Evolutionary conservation across 1,140 invertebrate species (phyloP).

Genomic region (Gonatopus flavifemur): DNA sequence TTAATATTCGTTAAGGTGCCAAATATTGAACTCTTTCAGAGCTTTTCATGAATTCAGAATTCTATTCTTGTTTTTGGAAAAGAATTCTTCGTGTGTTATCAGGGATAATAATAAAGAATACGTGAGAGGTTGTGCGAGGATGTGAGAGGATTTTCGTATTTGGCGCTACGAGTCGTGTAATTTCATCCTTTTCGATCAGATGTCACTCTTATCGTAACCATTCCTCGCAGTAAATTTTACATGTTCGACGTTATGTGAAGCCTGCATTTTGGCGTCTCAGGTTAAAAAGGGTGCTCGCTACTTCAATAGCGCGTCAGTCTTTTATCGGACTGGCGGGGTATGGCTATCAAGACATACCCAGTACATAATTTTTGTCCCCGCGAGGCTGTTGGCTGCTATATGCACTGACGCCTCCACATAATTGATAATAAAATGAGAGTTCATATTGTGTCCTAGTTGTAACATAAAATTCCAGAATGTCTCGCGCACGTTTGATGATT

Average conservation of each 20-base stretch:
- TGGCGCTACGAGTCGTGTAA: no score
- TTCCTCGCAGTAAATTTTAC: slow-evolving; percentile 15
- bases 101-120: no score
- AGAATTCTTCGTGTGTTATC: no score
- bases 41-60: no score
- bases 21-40: no score
- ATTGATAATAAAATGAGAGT: neutral
- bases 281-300: slow-evolving; percentile 62
- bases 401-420: slow-evolving; percentile 57
- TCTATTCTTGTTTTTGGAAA: no score
- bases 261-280: rapidly evolving
- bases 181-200: no score
- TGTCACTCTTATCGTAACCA: slow-evolving; percentile 9
- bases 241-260: slow-evolving; percentile 6
- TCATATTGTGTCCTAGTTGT: neutral
- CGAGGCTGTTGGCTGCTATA: slow-evolving; percentile 58
- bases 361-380: slow-evolving; percentile 61
- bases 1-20: no score
- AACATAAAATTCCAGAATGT: no score
- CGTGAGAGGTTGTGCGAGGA: no score
- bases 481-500: no score
- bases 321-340: slow-evolving; percentile 54
- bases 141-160: no score
- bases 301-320: slow-evolving; percentile 54
- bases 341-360: slow-evolving; percentile 67